These are phyloP conservation scores for Eurytoma californica DNA, from an alignment of 2,888 invertebrate species.

Conservation along the genomic window DNA sequence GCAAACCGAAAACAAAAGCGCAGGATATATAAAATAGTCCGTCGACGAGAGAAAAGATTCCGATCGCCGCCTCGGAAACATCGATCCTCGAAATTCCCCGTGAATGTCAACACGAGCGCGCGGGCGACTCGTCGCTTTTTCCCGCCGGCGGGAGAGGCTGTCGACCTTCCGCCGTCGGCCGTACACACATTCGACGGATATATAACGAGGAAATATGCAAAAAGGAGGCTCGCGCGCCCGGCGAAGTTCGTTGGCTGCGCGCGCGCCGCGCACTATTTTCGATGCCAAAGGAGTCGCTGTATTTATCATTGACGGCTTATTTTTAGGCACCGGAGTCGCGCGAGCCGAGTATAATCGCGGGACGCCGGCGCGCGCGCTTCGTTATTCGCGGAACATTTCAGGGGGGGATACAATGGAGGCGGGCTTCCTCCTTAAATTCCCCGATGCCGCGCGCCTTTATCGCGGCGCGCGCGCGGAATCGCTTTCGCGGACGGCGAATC, in stretches of 20 bases:
- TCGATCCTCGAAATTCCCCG: conserved; percentile 24
- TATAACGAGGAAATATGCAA: conserved; percentile 33
- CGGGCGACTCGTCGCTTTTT: neutral
- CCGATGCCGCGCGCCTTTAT: neutral
- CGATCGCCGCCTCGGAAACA: conserved; percentile 10
- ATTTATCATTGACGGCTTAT: conserved; percentile 51
- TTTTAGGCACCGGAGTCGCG: conserved; percentile 23
- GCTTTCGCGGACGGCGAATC: too few relatives aligned
- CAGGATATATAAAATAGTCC: too few relatives aligned
- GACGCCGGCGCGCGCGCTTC: conserved; percentile 3
- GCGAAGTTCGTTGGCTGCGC: conserved; percentile 46
- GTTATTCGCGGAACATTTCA: conserved; percentile 10
- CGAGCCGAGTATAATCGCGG: too few relatives aligned
- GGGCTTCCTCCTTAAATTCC: conserved; percentile 10
- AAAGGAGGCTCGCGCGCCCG: conserved; percentile 28
- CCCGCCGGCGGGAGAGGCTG: neutral
- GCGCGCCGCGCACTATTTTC: conserved; percentile 37
- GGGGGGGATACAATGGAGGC: neutral
- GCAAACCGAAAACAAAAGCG: too few relatives aligned
- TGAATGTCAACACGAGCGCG: neutral
- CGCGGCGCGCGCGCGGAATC: too few relatives aligned
- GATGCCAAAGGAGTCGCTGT: conserved; percentile 32
- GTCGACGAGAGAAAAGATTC: too few relatives aligned
- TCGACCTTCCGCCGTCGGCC: neutral
- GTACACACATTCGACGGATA: conserved; percentile 1